A percentile compares a stretch with the other conserved stretches of the same genome.
Evolutionary conservation across 2,797 vertebrate species (phyloP).

Genomic region (Halcyon leucocephala): DNA sequence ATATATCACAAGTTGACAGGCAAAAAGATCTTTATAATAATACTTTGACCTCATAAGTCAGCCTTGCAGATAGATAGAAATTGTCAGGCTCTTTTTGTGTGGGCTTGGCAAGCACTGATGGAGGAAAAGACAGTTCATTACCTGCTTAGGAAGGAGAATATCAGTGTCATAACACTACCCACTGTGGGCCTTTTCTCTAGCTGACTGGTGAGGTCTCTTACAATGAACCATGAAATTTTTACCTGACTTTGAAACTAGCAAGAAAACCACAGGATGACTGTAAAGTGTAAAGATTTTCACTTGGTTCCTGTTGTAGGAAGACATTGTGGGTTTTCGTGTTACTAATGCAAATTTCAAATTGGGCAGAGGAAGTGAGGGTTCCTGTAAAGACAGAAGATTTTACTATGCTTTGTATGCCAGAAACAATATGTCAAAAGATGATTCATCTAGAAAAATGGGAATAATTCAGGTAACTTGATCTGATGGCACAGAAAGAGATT

Average conservation of each 20-base stretch:
- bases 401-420: neutral
- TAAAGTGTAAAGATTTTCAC: neutral
- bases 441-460: neutral
- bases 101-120: neutral
- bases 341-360: neutral
- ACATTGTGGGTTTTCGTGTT: neutral
- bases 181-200: neutral
- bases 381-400: neutral
- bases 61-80: neutral
- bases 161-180: neutral
- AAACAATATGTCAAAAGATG: neutral
- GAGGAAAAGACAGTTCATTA: slow-evolving; percentile 4
- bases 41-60: neutral
- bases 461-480: neutral
- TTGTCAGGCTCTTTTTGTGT: neutral
- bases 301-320: neutral
- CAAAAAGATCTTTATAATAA: neutral
- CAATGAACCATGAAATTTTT: neutral
- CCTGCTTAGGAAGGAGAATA: neutral
- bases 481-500: neutral
- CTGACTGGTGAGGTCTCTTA: neutral
- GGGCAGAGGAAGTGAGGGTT: neutral
- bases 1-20: neutral
- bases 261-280: neutral
- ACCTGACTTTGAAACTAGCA: neutral